Base-by-base conservation (phyloP, 2,888 invertebrate species). In the Stenotaenia linearis region DNA sequence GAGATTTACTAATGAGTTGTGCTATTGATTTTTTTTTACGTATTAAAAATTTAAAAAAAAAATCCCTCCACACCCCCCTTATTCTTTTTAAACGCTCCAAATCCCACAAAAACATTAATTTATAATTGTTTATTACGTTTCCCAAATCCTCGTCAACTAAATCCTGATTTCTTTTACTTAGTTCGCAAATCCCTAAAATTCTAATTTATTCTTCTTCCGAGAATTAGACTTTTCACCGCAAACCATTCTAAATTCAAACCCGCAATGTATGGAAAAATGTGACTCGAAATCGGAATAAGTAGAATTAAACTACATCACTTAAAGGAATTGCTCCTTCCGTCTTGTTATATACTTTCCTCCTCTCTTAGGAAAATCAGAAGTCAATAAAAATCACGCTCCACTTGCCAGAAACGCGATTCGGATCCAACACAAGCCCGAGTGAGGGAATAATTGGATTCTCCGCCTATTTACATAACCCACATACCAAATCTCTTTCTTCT, bases 381-480 rank as follows among this genome's bases (percentile, higher is more conserved):
- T 69, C 69, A 69, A 69, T 69, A 69, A 69, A 69, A 69, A 69
- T 69, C 69, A 69, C 69, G 69, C 69, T 69, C 69, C 69, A 25
- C 28, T 69, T 69, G 28, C 69, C 69, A 69, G 69, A 10, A 69
- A 69, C 69, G 69, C 23, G 69, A 69, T 69, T 69, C 69, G 69
- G 69, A 69, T 69, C 69, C 69, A 10, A 69, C 10, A 10, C 10
- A 10, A 69, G 15, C 69, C 69, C 69, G 69, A 28, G 69, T 69
- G 25, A 69, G 69, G 69, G 69, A 69, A 69, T 69, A 69, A 69
- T 69, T 69, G 69, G 69, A 69, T 69, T 69, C 69, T 15, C 69
- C 69, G 69, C 69, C 69, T 69, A 69, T 69, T 69, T 69, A 69
- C 69, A 69, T 69, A 69, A 69, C 69, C 69, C 69, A 69, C 69